Conservation (phyloP, 2,113 vertebrate species). For the Channa maculata region DNA sequence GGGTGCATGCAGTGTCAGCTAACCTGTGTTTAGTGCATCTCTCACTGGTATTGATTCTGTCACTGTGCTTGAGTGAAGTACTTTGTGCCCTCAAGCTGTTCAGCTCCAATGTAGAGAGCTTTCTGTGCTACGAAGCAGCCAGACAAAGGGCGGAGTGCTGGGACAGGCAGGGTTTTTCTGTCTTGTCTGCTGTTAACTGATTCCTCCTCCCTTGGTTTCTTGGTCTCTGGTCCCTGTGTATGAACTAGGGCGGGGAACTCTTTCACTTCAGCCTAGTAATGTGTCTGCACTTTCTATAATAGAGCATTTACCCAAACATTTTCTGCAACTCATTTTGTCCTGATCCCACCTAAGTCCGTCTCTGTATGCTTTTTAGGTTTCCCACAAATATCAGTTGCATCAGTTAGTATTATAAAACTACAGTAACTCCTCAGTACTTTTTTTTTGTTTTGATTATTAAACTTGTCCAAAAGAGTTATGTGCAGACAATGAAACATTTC, state of each 20-base stretch:
- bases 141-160: background rate
- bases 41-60: slow-evolving; percentile 19
- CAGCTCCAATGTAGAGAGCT: slow-evolving; percentile 10
- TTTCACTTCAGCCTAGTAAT: background rate
- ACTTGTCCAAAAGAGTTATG: slow-evolving; percentile 21
- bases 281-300: background rate
- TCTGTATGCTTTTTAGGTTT: background rate
- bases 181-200: no score
- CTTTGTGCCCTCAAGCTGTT: slow-evolving; percentile 7
- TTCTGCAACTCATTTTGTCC: background rate
- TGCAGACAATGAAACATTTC: slow-evolving; percentile 22
- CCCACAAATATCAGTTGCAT: no score
- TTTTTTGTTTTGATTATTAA: background rate
- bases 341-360: background rate
- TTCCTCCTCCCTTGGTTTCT: no score
- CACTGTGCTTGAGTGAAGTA: background rate
- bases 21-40: background rate
- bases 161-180: background rate
- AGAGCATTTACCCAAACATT: background rate
- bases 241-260: background rate
- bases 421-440: background rate
- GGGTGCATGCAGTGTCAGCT: background rate
- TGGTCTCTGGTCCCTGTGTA: no score
- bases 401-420: background rate
- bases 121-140: slow-evolving; percentile 15